These are phyloP conservation scores for Microctenopoma lineatum DNA, from an alignment of 2,797 vertebrate genomes.

Conservation along the genomic window DNA sequence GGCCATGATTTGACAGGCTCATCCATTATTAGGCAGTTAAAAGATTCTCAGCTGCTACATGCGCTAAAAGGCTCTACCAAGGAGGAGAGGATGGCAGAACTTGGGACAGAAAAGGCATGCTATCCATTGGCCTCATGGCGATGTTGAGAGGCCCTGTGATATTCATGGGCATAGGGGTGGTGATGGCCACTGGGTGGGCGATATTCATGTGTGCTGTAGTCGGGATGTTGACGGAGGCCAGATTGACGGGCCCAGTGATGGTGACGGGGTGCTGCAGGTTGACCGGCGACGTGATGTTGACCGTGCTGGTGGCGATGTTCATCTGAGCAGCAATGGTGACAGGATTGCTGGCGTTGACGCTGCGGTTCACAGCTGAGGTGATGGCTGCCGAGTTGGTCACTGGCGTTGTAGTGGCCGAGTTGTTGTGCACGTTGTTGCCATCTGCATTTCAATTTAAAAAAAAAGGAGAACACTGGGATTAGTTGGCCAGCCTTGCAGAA, in stretches of 20 bases:
- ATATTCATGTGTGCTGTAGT: conserved; percentile 91
- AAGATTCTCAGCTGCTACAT: conserved; percentile 36
- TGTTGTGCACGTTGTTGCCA: conserved; percentile 80
- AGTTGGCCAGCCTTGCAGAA: background rate
- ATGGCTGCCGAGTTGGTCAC: conserved; percentile 73
- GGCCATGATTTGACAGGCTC: conserved; percentile 5
- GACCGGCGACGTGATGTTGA: conserved; percentile 93
- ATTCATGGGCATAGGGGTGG: conserved; percentile 93
- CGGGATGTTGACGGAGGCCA: conserved; percentile 86
- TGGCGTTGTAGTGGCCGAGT: conserved; percentile 70
- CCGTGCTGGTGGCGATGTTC: conserved; percentile 95
- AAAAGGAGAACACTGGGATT: conserved; percentile 10
- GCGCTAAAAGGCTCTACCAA: conserved; percentile 85
- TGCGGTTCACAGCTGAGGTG: conserved; percentile 77
- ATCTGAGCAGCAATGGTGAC: conserved; percentile 96
- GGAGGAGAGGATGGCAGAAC: conserved; percentile 96
- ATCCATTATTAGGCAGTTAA: conserved; percentile 47
- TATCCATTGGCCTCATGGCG: conserved; percentile 91
- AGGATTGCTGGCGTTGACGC: conserved; percentile 78
- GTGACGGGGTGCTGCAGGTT: conserved; percentile 96
- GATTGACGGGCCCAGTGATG: conserved; percentile 95
- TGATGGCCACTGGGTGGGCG: conserved; percentile 96
- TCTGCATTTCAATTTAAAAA: conserved; percentile 61
- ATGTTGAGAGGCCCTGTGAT: conserved; percentile 92
- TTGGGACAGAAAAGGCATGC: conserved; percentile 94